These are phyloP conservation scores for Chymomyza caudatula DNA, from an alignment of 2,888 invertebrate genomes.

Conservation along the genomic window DNA sequence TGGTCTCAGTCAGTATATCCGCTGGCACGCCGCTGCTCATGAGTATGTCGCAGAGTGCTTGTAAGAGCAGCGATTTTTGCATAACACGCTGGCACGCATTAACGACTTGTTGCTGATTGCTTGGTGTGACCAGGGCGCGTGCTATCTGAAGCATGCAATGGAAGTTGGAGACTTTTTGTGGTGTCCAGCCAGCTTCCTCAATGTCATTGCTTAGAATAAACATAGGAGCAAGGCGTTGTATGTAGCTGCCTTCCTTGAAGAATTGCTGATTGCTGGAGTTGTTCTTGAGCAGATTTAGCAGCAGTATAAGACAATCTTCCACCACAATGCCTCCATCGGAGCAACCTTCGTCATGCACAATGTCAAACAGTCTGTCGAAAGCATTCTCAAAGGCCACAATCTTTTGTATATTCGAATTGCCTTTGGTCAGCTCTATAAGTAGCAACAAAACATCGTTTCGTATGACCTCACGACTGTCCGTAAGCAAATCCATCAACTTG, in stretches of 20 bases:
- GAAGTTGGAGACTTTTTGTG: slow-evolving; percentile 96
- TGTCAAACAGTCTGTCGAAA: slow-evolving; percentile 95
- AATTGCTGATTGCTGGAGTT: slow-evolving; percentile 99
- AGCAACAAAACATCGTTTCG: slow-evolving; percentile 95
- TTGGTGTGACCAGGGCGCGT: slow-evolving; percentile 94
- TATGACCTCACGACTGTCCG: slow-evolving; percentile 96
- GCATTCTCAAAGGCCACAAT: slow-evolving; percentile 99
- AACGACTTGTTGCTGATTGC: slow-evolving; percentile 91
- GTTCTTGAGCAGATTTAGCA: slow-evolving; percentile 94
- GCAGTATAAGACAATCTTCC: slow-evolving; percentile 95
- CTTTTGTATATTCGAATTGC: slow-evolving; percentile 97
- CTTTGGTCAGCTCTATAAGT: slow-evolving; percentile 91
- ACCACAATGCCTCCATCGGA: slow-evolving; percentile 98
- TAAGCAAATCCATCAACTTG: slow-evolving; percentile 96
- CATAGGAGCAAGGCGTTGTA: slow-evolving; percentile 93
- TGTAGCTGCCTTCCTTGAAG: slow-evolving; percentile 98
- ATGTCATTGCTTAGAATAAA: slow-evolving; percentile 86
- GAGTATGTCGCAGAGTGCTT: slow-evolving; percentile 90
- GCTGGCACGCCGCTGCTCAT: slow-evolving; percentile 98
- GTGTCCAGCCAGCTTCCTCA: slow-evolving; percentile 90
- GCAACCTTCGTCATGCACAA: slow-evolving; percentile 93
- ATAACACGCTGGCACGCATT: slow-evolving; percentile 92
- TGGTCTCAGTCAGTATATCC: slow-evolving; percentile 96
- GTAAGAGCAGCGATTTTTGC: slow-evolving; percentile 89
- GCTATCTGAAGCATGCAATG: slow-evolving; percentile 94